Evolutionary conservation across 2,797 vertebrate species (phyloP).

Genomic region (Rhinophrynus dorsalis): DNA sequence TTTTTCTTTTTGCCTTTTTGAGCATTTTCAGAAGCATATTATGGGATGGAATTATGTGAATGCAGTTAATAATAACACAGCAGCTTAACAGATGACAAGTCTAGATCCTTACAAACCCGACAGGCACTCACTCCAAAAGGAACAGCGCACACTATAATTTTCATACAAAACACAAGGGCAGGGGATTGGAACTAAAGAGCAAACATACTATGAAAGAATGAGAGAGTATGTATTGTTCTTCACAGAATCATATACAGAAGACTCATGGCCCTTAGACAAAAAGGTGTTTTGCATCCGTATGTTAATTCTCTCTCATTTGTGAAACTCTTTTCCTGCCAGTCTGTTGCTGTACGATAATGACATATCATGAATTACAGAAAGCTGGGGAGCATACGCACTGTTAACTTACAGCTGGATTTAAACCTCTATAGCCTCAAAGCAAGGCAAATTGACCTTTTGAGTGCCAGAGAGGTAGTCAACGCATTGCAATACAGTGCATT

Average conservation of each 20-base stretch:
- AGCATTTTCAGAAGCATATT: slow-evolving; percentile 31
- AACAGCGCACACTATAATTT: slow-evolving; percentile 40
- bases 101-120: slow-evolving; percentile 43
- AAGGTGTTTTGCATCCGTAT: background rate
- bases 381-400: too few relatives aligned
- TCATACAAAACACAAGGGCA: slow-evolving; percentile 31
- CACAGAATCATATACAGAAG: background rate
- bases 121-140: slow-evolving; percentile 21
- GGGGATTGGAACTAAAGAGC: slow-evolving; percentile 5
- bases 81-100: slow-evolving; percentile 42
- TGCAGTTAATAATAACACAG: slow-evolving; percentile 38
- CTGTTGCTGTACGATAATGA: too few relatives aligned
- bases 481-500: too few relatives aligned
- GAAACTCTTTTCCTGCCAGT: background rate
- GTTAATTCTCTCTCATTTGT: background rate
- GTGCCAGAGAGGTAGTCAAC: too few relatives aligned
- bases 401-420: too few relatives aligned
- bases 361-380: background rate
- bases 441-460: too few relatives aligned
- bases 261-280: slow-evolving; percentile 4
- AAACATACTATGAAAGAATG: slow-evolving; percentile 12
- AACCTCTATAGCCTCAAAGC: too few relatives aligned
- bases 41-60: slow-evolving; percentile 41
- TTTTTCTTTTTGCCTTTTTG: slow-evolving; percentile 31
- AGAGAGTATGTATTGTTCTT: slow-evolving; percentile 22